phyloP scores from a whole-genome alignment of 2,888 invertebrate genomes.

The Labia minor region DNA sequence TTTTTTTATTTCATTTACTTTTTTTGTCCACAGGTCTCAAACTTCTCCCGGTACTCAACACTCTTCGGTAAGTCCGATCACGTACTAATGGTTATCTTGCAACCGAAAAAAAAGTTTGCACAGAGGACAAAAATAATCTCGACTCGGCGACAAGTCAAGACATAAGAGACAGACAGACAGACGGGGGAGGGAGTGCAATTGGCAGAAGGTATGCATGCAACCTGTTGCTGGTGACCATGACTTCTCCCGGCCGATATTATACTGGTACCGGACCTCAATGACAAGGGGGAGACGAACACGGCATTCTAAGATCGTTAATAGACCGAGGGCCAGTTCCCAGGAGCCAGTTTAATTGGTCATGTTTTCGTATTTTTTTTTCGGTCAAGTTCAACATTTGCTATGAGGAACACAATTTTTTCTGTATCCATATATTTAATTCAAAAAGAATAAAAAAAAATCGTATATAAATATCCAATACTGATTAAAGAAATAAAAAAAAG shows the following conservation, averaged over 20 bases:
- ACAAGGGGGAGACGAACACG: background rate
- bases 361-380: background rate
- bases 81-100: background rate
- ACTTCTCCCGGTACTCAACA: slow-evolving; percentile 72
- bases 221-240: slow-evolving; percentile 4
- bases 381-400: background rate
- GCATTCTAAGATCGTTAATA: background rate
- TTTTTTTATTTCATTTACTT: too few relatives aligned
- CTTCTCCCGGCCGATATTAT: background rate
- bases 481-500: too few relatives aligned
- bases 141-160: background rate
- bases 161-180: slow-evolving; percentile 3
- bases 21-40: slow-evolving; percentile 67
- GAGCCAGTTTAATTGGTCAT: background rate
- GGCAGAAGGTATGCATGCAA: too few relatives aligned
- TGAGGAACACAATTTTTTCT: slow-evolving; percentile 1
- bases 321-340: background rate
- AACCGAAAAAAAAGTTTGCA: background rate
- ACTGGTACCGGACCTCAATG: background rate
- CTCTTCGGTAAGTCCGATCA: slow-evolving; percentile 60
- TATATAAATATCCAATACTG: too few relatives aligned
- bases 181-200: background rate
- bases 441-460: too few relatives aligned
- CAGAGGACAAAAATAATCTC: background rate
- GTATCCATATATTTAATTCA: background rate